phyloP scores from a whole-genome alignment of 53 echinoderm and acorn worm species.

The Echinometra lucunter region DNA sequence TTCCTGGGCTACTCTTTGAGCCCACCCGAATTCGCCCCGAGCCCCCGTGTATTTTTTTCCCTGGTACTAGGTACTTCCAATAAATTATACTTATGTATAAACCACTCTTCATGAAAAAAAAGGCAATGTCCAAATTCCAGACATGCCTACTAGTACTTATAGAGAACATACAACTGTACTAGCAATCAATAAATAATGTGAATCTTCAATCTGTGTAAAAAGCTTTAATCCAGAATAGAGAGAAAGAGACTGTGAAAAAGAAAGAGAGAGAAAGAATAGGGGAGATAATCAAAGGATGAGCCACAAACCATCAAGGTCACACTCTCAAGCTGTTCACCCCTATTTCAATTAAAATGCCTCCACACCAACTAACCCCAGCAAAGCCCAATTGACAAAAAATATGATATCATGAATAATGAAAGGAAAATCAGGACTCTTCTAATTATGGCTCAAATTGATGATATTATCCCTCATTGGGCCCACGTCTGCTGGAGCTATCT shows the following conservation, averaged over 20 bases:
- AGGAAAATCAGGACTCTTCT: conserved; percentile 57
- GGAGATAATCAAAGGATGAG: conserved; percentile 20
- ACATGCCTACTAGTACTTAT: not conserved
- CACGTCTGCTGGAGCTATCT: conserved; percentile 47
- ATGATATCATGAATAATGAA: conserved; percentile 16
- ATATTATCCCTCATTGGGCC: conserved; percentile 56
- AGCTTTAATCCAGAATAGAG: not conserved
- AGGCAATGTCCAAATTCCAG: not conserved
- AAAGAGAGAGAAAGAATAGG: not conserved
- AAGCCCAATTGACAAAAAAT: not conserved
- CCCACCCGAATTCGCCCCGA: too few relatives aligned
- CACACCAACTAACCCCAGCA: not conserved
- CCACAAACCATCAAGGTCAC: not conserved
- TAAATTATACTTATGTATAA: too few relatives aligned
- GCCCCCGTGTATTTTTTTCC: too few relatives aligned
- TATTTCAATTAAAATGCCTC: conserved; percentile 56
- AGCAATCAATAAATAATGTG: conserved; percentile 19
- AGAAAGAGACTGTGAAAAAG: not conserved
- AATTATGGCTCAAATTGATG: conserved; percentile 64
- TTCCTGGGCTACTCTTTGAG: too few relatives aligned
- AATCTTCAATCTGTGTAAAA: conserved; percentile 40
- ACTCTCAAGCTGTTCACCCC: conserved; percentile 24
- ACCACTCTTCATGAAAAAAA: not conserved
- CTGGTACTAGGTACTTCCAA: too few relatives aligned
- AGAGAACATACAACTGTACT: conserved; percentile 26